Conservation (phyloP, 2,888 invertebrate genomes). For the Lissocephala sabroskyi region DNA sequence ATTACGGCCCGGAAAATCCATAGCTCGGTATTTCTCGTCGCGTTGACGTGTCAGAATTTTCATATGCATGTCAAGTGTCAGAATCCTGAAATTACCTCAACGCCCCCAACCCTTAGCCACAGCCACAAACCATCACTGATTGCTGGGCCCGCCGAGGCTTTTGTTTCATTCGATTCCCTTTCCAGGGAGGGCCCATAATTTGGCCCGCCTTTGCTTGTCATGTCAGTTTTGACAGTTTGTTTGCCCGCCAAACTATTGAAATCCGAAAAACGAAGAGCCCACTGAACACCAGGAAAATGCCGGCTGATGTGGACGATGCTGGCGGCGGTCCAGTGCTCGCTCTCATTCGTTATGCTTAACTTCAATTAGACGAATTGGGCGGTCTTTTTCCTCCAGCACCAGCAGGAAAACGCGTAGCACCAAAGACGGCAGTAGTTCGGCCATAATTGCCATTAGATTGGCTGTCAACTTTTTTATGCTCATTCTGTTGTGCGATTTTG, state of each 20-base stretch:
- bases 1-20: constrained; percentile 28
- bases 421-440: constrained; percentile 24
- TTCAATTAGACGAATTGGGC: constrained; percentile 64
- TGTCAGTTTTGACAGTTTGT: constrained; percentile 68
- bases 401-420: constrained; percentile 23
- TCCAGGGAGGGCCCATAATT: constrained; percentile 18
- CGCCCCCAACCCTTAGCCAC: background rate
- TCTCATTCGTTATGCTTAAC: constrained; percentile 54
- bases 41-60: constrained; percentile 73
- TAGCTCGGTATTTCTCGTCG: constrained; percentile 9
- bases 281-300: constrained; percentile 26
- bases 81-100: constrained; percentile 40
- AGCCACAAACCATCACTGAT: constrained; percentile 42
- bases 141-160: constrained; percentile 32
- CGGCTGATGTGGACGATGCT: constrained; percentile 48
- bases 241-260: constrained; percentile 32
- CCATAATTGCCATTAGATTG: constrained; percentile 65
- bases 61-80: constrained; percentile 71
- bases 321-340: constrained; percentile 15
- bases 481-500: constrained; percentile 40
- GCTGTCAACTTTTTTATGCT: constrained; percentile 61
- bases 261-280: background rate
- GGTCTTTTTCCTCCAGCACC: constrained; percentile 36
- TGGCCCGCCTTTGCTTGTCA: constrained; percentile 48
- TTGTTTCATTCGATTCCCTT: constrained; percentile 49